These are phyloP conservation scores for Craseonycteris thonglongyai DNA, from an alignment of 2,113 vertebrate genomes.

Conservation along the genomic window DNA sequence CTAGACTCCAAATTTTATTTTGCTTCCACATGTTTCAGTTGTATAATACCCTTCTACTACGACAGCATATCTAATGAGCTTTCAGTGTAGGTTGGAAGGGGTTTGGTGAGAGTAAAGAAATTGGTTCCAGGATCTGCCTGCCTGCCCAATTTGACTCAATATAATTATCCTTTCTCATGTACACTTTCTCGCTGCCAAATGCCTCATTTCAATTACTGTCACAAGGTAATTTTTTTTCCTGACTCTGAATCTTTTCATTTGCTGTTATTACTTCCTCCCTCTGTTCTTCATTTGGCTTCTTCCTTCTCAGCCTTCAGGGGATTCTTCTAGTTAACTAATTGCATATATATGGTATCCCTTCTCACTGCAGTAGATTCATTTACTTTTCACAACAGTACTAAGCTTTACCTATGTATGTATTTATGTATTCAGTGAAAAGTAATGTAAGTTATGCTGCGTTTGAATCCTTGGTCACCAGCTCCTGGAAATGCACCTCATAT, in stretches of 20 bases:
- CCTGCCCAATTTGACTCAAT: neutral
- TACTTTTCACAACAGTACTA: neutral
- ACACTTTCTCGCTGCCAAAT: neutral
- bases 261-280: neutral
- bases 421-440: neutral
- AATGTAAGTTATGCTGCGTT: neutral
- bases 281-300: neutral
- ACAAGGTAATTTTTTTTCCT: neutral
- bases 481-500: neutral
- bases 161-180: neutral
- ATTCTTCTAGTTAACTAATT: neutral
- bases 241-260: neutral
- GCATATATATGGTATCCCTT: neutral
- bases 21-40: neutral
- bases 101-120: neutral
- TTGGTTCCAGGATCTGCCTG: neutral
- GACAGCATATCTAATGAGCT: neutral
- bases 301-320: neutral
- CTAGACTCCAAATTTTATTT: neutral
- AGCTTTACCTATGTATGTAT: neutral
- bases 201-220: neutral
- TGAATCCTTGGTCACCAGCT: neutral
- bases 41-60: neutral
- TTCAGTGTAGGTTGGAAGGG: neutral
- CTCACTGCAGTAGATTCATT: neutral